These are phyloP conservation scores for Cantharis nigra DNA, from an alignment of 2,888 invertebrate genomes.

Conservation along the genomic window DNA sequence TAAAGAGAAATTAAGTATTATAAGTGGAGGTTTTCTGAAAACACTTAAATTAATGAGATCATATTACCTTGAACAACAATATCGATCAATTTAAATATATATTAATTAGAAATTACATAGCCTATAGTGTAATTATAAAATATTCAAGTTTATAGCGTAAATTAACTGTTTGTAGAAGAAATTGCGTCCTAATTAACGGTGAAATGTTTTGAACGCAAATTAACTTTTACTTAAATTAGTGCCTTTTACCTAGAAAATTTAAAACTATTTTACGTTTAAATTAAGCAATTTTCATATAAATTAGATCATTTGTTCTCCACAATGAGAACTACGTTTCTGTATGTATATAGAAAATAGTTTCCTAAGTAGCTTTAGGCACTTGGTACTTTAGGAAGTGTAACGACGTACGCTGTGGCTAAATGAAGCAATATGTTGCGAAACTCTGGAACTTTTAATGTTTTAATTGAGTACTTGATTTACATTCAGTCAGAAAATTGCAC, in stretches of 20 bases:
- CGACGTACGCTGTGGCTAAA: slow-evolving; percentile 22
- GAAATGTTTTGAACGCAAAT: neutral
- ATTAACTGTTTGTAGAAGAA: neutral
- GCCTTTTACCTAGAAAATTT: neutral
- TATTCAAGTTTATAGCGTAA: neutral
- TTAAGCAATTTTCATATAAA: neutral
- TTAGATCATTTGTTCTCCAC: slow-evolving; percentile 1
- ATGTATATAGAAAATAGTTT: slow-evolving; percentile 18
- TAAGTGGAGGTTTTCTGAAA: too few species aligned
- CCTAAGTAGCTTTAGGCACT: slow-evolving; percentile 16
- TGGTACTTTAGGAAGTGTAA: slow-evolving; percentile 20
- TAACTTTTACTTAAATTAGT: neutral
- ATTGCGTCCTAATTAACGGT: neutral
- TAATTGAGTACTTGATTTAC: neutral
- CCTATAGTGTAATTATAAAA: neutral
- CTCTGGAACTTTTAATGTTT: slow-evolving; percentile 19
- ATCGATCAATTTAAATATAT: too few species aligned
- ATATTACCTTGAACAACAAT: too few species aligned
- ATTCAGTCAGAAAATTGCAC: neutral
- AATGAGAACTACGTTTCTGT: slow-evolving; percentile 10
- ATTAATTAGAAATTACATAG: too few species aligned
- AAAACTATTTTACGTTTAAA: neutral
- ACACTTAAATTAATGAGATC: too few species aligned
- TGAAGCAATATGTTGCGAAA: slow-evolving; percentile 17
- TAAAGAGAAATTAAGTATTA: too few species aligned